Conservation (phyloP, 2,797 vertebrate genomes). For the Heliangelus exortis region DNA sequence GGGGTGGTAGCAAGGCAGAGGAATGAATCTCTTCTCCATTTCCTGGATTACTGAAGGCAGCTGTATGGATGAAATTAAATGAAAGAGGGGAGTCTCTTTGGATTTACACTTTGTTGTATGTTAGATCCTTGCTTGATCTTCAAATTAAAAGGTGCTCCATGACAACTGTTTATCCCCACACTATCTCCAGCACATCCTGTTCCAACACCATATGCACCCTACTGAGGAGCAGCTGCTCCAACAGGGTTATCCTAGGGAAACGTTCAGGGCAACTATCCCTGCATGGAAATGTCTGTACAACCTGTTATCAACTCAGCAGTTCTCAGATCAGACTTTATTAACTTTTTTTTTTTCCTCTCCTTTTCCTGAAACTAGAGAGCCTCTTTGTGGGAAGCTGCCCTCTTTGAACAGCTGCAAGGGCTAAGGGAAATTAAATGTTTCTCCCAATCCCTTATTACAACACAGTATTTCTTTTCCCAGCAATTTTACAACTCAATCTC, state of each 20-base stretch:
- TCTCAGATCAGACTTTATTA: neutral
- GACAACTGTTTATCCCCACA: neutral
- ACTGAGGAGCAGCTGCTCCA: neutral
- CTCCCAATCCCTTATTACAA: neutral
- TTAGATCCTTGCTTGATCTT: neutral
- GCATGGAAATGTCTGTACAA: neutral
- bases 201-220: neutral
- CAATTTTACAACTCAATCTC: neutral
- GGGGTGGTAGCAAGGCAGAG: neutral
- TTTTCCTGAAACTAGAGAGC: neutral
- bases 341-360: neutral
- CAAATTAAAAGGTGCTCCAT: neutral
- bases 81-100: neutral
- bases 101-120: neutral
- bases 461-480: neutral
- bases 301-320: neutral
- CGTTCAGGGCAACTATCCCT: neutral
- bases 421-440: constrained; percentile 10
- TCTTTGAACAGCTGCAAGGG: constrained; percentile 11
- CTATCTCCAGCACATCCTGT: neutral
- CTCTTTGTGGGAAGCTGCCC: neutral
- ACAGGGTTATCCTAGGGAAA: neutral
- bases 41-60: neutral
- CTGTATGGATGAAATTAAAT: neutral
- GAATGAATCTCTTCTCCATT: neutral